Percentiles rank a stretch among this genome's conserved stretches.
Evolutionary conservation across 1,140 invertebrate species (phyloP).

Genomic region (Bilobella aurantiaca): DNA sequence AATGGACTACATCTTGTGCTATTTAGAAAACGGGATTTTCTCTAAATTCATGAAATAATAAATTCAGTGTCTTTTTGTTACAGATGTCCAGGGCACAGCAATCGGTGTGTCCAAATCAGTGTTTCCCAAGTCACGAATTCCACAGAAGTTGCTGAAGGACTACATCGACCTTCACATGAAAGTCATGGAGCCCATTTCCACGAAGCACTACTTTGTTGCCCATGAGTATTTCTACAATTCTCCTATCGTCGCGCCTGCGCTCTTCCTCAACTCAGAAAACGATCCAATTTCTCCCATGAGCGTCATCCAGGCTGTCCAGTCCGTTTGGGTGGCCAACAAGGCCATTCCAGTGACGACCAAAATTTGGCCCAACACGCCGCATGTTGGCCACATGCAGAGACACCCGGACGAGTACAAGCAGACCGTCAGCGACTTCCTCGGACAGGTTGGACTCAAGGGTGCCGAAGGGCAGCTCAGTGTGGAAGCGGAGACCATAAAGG

Average conservation of each 20-base stretch:
- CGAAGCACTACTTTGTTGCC: conserved; percentile 15
- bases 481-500: neutral
- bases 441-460: no score
- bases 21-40: conserved; percentile 11
- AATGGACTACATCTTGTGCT: no score
- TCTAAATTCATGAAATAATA: no score
- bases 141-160: conserved; percentile 13
- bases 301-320: conserved; percentile 16
- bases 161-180: conserved; percentile 26
- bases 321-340: conserved; percentile 8
- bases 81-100: conserved; percentile 12
- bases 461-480: neutral
- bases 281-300: conserved; percentile 22
- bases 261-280: conserved; percentile 19
- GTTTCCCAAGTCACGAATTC: conserved; percentile 6
- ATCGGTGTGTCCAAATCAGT: conserved; percentile 22
- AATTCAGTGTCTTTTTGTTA: neutral
- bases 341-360: conserved; percentile 6
- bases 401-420: conserved; percentile 28
- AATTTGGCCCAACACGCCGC: conserved; percentile 21
- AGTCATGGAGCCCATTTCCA: conserved; percentile 14
- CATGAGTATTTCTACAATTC: conserved; percentile 22
- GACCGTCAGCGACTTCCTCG: conserved; percentile 17
- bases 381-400: conserved; percentile 27
- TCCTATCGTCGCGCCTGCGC: conserved; percentile 12